These are phyloP conservation scores for Alligator mississippiensis DNA, from an alignment of 2,113 vertebrate genomes.

Conservation along the genomic window DNA sequence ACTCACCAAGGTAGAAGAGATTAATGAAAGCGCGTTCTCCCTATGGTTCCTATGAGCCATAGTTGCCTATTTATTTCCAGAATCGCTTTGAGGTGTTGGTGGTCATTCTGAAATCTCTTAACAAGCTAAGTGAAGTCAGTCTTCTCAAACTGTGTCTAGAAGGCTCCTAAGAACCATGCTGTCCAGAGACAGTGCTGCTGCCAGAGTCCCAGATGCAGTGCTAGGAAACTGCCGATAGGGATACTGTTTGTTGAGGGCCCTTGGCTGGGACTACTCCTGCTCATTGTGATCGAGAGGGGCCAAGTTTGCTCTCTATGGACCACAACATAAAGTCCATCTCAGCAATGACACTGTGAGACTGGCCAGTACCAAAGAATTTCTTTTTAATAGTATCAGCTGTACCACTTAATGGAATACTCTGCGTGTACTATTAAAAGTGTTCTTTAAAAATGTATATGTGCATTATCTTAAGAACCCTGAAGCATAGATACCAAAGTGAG, in stretches of 20 bases:
- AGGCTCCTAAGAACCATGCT: background rate
- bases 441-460: too few relatives aligned
- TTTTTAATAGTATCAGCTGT: background rate
- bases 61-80: background rate
- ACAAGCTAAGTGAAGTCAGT: background rate
- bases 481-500: fast-evolving
- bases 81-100: background rate
- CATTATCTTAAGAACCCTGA: background rate
- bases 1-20: background rate
- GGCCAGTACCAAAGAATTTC: background rate
- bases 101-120: background rate
- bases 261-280: background rate
- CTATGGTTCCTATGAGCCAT: background rate
- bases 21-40: background rate
- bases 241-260: background rate
- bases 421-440: background rate
- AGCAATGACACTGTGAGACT: background rate
- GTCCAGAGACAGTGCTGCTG: background rate
- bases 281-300: background rate
- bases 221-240: background rate
- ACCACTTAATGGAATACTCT: background rate
- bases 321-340: background rate
- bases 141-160: background rate
- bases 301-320: background rate
- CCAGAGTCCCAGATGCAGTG: background rate